A percentile compares a stretch with the other conserved stretches of the same genome.
phyloP scores from a whole-genome alignment of 2,113 vertebrate species.

The Microcebus murinus region DNA sequence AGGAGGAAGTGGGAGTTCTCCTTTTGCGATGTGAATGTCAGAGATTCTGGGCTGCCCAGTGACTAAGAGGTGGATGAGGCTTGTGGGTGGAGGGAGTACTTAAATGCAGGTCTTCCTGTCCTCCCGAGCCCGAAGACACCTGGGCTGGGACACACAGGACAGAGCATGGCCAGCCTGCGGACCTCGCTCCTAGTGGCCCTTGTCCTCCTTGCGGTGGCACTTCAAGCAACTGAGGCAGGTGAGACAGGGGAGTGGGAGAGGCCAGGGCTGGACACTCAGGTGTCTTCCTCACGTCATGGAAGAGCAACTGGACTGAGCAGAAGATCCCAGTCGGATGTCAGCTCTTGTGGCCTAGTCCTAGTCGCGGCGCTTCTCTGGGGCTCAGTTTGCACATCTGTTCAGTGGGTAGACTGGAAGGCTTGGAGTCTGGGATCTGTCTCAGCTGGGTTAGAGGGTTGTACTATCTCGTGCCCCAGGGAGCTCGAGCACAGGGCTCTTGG shows the following conservation, averaged over 20 bases:
- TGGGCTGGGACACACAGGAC: neutral
- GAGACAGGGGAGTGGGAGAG: neutral
- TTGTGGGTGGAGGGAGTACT: slow-evolving; percentile 30
- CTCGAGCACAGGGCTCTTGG: neutral
- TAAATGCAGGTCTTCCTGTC: slow-evolving; percentile 59
- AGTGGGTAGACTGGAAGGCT: neutral
- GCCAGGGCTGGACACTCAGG: neutral
- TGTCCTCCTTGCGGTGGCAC: neutral
- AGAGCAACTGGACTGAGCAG: neutral
- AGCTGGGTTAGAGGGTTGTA: neutral
- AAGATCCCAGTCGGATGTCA: neutral
- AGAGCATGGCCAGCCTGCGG: slow-evolving; percentile 59
- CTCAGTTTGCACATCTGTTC: neutral
- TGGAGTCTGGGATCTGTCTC: neutral
- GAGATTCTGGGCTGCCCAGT: slow-evolving; percentile 2
- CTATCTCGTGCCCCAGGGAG: neutral
- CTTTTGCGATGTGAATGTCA: slow-evolving; percentile 68
- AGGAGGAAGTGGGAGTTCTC: slow-evolving; percentile 70
- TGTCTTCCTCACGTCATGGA: neutral
- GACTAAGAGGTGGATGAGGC: slow-evolving; percentile 66
- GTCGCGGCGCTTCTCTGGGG: neutral
- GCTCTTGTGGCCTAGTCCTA: neutral
- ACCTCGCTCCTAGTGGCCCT: slow-evolving; percentile 32
- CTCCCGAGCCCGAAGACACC: neutral
- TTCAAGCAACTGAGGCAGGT: slow-evolving; percentile 67